Conservation (phyloP, 2,113 vertebrate genomes). For the Rhabdomys dilectus region DNA sequence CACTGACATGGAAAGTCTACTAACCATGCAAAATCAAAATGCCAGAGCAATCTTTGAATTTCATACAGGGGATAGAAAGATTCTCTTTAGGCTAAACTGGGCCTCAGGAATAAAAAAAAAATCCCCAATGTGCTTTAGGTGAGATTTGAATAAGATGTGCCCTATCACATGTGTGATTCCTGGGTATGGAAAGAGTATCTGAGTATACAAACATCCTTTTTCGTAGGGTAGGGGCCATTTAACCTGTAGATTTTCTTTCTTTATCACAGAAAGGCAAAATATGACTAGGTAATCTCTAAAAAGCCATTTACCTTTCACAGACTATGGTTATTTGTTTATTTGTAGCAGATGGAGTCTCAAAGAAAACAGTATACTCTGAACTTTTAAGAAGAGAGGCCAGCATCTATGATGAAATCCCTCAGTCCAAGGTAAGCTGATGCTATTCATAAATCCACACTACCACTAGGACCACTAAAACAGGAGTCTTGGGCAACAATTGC, state of each 20-base stretch:
- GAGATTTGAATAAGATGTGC: neutral
- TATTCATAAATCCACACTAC: too few relatives aligned
- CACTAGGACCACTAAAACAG: too few relatives aligned
- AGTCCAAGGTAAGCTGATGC: constrained; percentile 43
- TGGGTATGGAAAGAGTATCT: neutral
- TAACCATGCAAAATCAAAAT: neutral
- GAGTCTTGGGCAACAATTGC: neutral
- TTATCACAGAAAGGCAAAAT: constrained; percentile 10
- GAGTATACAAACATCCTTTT: neutral
- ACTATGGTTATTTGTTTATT: constrained; percentile 27
- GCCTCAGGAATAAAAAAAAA: neutral
- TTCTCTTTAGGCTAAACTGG: neutral
- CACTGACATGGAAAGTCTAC: neutral
- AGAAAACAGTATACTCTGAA: neutral
- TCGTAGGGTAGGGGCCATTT: neutral
- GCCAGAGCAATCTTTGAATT: neutral
- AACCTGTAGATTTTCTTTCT: neutral
- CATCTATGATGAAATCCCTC: constrained; percentile 74
- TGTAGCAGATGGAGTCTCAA: constrained; percentile 38
- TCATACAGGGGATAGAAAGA: neutral
- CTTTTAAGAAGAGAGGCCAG: constrained; percentile 31
- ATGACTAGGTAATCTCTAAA: neutral
- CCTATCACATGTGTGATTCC: neutral
- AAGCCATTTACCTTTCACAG: neutral
- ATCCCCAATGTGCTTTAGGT: neutral